Base-by-base conservation (phyloP, 2,113 vertebrate species). In the Datnioides undecimradiatus region DNA sequence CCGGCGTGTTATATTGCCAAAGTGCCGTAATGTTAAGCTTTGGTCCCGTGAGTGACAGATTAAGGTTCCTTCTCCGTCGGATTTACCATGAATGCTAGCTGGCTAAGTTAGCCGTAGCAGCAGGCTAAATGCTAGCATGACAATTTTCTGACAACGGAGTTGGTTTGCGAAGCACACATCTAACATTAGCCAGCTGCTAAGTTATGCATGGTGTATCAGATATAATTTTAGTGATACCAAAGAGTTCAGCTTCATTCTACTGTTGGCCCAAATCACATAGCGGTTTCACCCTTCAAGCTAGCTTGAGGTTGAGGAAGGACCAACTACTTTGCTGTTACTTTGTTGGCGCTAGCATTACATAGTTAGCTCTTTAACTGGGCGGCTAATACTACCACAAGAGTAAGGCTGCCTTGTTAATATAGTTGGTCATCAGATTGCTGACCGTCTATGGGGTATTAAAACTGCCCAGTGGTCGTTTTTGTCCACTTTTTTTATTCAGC, bases 61-160 rank as follows among this genome's bases (percentile, higher is more conserved):
- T 93, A 93, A 84, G 83, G 80, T 36, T 89, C 63, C 66, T 59
- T 73, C 83, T 79, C 63, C 72, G 65, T 69, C 85, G 90, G 92
- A 92, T 92, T 93, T 93, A 89, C 73, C 77, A 34, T 60, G 21
- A 64, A 71, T 57, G 85, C 90, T 92, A 89, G 71, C 82, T 27
- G 25, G 82, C 78, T 76, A 77, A 23, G 3, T 63, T 87, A 88
- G 85, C 81, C 8, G 4, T 52, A 72, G 86, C 79, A 51, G 34
- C 48, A 48, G 70, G 73, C 73, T 85, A 81, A 70, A 70, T 57
- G 80, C 49, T 88, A 89, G 36, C 57, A 38, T 64, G 80, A 34
- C 82, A 38, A 45, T 68, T 77, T 27, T 27, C 45, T 48, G 34
- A 49, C 16, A 58, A 8, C 41, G 1, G 55, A 40, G 17, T 52